Evolutionary conservation across 2,797 vertebrate species (phyloP), one percentile per base, ranked within the genome.

Genomic region (Sciurus vulgaris): DNA sequence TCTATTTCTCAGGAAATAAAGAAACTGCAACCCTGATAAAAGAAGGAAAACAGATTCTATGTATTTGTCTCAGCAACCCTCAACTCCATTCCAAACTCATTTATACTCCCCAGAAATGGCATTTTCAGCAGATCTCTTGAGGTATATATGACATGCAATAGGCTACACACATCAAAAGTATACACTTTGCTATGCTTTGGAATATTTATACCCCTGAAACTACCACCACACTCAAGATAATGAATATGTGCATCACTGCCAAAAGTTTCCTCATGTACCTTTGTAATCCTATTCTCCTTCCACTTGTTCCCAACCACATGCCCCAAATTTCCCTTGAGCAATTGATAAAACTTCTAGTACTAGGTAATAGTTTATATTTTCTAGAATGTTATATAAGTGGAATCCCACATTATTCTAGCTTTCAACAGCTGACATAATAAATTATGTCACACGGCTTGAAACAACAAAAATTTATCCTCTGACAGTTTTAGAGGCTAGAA

Each of bases 31-130:
- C 61, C 91, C 3, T 78, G 54, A 76, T 69, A 86, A 81, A 94
- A 67, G 41, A 70, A 88, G 54, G 24, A 86, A 95, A 88, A 70
- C 35, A 86, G 41, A 73, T 70, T 78, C 49, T 89, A 14, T 24
- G 3, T 38, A 86, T 86, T 61, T 78, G 12, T 51, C 89, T 93
- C 51, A 95, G 41, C 26, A 93, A 17, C 6, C 5, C 7, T 86
- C 44, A 89, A 72, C 79, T 69, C 12, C 72, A 82, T 59, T 83
- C 65, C 6, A 83, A 96, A 77, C 6, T 8, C 41, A 88, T 44
- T 82, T 87, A 13, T 79, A 54, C 20, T 87, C 14, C 9, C 26
- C 28, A 78, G 28, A 86, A 91, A 73, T 38, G 28, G 91, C 5
- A 28, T 93, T 35, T 17, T 87, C 28, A 95, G 84, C 0, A 77